Conservation (phyloP, 92 coral and sea anemone genomes). For the Ricordea florida region DNA sequence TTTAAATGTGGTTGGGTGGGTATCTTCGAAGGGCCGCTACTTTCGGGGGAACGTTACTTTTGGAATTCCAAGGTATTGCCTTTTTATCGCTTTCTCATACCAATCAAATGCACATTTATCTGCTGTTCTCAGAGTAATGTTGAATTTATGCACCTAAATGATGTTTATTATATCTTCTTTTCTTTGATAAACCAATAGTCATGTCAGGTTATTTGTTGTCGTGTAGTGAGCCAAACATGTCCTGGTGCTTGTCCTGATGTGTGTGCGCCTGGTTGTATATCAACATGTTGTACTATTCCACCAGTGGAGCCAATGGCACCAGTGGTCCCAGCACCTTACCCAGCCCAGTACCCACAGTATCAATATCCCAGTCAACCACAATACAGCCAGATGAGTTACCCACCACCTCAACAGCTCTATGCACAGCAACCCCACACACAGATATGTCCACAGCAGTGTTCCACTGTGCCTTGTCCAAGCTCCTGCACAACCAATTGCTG, state of each 20-base stretch:
- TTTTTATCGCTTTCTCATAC: too few species aligned
- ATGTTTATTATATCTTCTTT: too few species aligned
- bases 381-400: slow-evolving; percentile 1
- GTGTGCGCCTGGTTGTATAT: slow-evolving; percentile 82
- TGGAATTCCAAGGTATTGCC: too few species aligned
- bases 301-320: slow-evolving; percentile 44
- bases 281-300: slow-evolving; percentile 67
- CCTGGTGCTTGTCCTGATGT: slow-evolving; percentile 79
- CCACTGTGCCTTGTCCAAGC: slow-evolving; percentile 61
- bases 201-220: too few species aligned
- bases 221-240: slow-evolving; percentile 55
- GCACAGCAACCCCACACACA: slow-evolving; percentile 37
- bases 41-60: too few species aligned
- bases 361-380: slow-evolving; percentile 44
- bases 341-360: slow-evolving; percentile 12
- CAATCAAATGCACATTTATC: too few species aligned
- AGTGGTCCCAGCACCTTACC: slow-evolving; percentile 12
- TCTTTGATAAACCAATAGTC: too few species aligned
- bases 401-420: slow-evolving; percentile 33
- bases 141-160: too few species aligned
- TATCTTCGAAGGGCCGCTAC: too few species aligned
- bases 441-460: slow-evolving; percentile 79
- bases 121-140: too few species aligned
- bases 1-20: too few species aligned
- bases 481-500: slow-evolving; percentile 63